Conservation (phyloP, 2,888 invertebrate genomes). For the Shargacucullia verbasci region DNA sequence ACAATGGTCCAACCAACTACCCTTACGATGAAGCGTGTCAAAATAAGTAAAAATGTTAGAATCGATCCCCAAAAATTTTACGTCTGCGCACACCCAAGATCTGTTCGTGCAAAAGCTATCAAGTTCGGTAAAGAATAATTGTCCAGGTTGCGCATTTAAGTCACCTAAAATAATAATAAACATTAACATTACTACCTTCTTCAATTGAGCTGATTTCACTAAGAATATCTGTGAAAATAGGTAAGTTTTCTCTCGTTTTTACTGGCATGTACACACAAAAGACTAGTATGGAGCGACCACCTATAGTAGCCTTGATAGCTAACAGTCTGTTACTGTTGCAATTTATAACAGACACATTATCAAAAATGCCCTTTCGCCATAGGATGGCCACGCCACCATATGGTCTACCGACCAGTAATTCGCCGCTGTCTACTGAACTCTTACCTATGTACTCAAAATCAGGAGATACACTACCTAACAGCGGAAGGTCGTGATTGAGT, state of each 20-base stretch:
- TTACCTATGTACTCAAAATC: too few relatives aligned
- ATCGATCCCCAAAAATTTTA: too few relatives aligned
- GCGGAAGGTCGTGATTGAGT: too few relatives aligned
- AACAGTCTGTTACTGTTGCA: conserved; percentile 8
- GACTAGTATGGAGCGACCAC: conserved; percentile 8
- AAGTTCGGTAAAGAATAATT: too few relatives aligned
- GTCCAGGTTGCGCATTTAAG: too few relatives aligned
- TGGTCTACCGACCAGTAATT: conserved; percentile 12
- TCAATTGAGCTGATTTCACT: conserved; percentile 6
- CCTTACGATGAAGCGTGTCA: too few relatives aligned
- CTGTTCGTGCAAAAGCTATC: too few relatives aligned
- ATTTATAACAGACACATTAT: conserved; percentile 9
- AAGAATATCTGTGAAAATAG: conserved; percentile 7
- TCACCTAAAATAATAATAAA: conserved; percentile 24
- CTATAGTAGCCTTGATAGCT: conserved; percentile 2
- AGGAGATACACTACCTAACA: too few relatives aligned
- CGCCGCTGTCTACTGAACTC: too few relatives aligned
- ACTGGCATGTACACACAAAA: conserved; percentile 17
- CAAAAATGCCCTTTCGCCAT: conserved; percentile 13
- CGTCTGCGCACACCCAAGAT: background rate
- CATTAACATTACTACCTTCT: conserved; percentile 12
- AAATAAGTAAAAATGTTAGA: too few relatives aligned
- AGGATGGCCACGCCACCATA: conserved; percentile 19
- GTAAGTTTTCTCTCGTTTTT: conserved; percentile 6
- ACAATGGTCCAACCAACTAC: too few relatives aligned